phyloP scores from a whole-genome alignment of 1,140 invertebrate species.

The Tetragnatha versicolor region DNA sequence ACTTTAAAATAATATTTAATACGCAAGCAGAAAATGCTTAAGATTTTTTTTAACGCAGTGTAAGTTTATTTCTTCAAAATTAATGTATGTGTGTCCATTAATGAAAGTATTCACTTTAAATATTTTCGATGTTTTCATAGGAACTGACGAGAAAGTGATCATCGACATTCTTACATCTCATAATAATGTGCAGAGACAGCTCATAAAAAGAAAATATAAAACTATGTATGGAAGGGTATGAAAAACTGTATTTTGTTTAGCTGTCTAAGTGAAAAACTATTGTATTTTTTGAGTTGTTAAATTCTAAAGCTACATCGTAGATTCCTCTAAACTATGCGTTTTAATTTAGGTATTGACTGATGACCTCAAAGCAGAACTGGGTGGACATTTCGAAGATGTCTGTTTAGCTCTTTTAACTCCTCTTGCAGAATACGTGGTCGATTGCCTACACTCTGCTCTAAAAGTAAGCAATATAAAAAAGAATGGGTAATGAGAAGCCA shows the following conservation, averaged over 20 bases:
- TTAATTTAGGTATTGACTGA: conserved; percentile 72
- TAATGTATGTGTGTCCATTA: no score
- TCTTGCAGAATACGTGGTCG: conserved; percentile 62
- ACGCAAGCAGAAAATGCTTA: no score
- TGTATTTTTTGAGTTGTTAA: neutral
- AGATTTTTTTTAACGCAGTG: no score
- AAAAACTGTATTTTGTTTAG: neutral
- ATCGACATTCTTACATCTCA: conserved; percentile 62
- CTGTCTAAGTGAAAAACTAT: neutral
- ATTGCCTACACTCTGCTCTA: conserved; percentile 64
- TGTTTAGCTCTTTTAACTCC: conserved; percentile 80
- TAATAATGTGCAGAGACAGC: conserved; percentile 63
- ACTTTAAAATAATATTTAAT: no score
- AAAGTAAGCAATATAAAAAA: conserved; percentile 56
- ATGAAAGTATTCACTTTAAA: no score
- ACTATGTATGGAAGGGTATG: conserved; percentile 65
- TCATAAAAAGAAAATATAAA: conserved; percentile 63
- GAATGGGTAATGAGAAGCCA: neutral
- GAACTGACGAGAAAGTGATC: conserved; percentile 61
- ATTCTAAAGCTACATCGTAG: neutral
- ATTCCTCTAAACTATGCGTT: no score
- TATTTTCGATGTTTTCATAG: conserved; percentile 14
- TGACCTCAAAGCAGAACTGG: conserved; percentile 85
- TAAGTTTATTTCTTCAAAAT: no score
- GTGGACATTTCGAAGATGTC: conserved; percentile 88